These are phyloP conservation scores for Diplazon laetatorius DNA, from an alignment of 2,888 invertebrate species.

Conservation along the genomic window DNA sequence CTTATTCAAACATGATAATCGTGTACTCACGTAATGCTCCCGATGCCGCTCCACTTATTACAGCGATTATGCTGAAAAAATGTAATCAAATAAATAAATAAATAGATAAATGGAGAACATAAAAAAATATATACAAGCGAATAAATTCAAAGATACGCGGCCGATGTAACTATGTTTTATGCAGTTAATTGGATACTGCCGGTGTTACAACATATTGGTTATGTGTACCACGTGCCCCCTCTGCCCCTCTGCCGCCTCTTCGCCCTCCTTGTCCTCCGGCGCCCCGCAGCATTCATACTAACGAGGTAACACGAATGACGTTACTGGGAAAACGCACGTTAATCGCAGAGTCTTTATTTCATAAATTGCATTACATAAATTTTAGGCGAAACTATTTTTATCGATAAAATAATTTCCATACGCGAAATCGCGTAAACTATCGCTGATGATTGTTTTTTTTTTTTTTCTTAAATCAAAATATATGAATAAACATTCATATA, in stretches of 20 bases:
- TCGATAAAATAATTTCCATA: conserved; percentile 20
- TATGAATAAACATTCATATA: too few species aligned
- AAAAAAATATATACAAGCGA: conserved; percentile 35
- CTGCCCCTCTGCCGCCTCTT: too few species aligned
- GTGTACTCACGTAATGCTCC: conserved; percentile 68
- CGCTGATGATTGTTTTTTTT: neutral
- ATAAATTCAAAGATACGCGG: conserved; percentile 32
- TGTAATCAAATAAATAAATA: conserved; percentile 21
- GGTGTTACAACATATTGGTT: conserved; percentile 32
- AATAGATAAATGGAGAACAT: conserved; percentile 3
- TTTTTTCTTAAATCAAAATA: too few species aligned
- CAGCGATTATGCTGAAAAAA: conserved; percentile 60
- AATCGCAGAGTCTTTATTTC: conserved; percentile 30
- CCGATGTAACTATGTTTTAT: conserved; percentile 48
- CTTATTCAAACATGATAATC: neutral
- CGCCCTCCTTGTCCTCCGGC: too few species aligned
- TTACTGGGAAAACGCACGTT: conserved; percentile 40
- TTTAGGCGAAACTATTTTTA: too few species aligned
- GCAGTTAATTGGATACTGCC: conserved; percentile 48
- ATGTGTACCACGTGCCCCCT: conserved; percentile 44
- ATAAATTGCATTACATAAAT: conserved; percentile 20
- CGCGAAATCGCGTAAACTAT: neutral
- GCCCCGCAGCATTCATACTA: neutral
- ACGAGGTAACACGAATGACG: conserved; percentile 30
- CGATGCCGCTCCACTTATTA: conserved; percentile 54